Evolutionary conservation across 2,888 invertebrate species (phyloP), one percentile per base, ranked within the genome.

Genomic region (Folsomia manolachei): DNA sequence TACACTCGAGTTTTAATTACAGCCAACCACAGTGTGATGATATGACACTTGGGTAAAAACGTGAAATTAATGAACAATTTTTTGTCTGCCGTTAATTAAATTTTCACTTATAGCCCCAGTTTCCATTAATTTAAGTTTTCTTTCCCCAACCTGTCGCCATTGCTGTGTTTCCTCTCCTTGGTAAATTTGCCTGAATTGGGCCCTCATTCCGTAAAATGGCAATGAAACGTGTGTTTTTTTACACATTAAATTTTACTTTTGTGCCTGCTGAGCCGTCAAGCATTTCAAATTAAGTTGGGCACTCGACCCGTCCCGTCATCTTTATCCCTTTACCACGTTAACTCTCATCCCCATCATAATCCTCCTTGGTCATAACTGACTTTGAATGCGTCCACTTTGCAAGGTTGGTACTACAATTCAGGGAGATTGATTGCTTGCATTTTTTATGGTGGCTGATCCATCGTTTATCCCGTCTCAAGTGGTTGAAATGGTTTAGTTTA

Each of bases 201-300:
- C n/a, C n/a, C n/a, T n/a, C n/a, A n/a, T n/a, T n/a, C n/a, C n/a
- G n/a, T n/a, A n/a, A n/a, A n/a, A n/a, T n/a, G n/a, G n/a, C n/a
- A 9, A 39, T 39, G 39, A 39, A 39, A 39, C 39, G 39, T 14
- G 39, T 9, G 14, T 4, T 4, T 39, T 14, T 14, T 4, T 39
- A 4, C 39, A 23, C 2, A n/a, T 27, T 18, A 63, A 26, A 63
- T 63, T 25, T 63, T 63, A 63, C 63, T 63, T 63, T 63, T 63
- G 63, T 18, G 26, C 27, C 63, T 63, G 63, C 63, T 63, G 26
- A 63, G 7, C 63, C 63, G 18, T 63, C 63, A 25, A 27, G 27
- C 63, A 27, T 63, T 63, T 63, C 63, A 63, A 25, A 63, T 63
- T 24, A 63, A 27, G 9, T 26, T 9, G 27, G n/a, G 27, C 23